phyloP scores from a whole-genome alignment of 2,888 invertebrate genomes.

The Priocnemis perturbator region DNA sequence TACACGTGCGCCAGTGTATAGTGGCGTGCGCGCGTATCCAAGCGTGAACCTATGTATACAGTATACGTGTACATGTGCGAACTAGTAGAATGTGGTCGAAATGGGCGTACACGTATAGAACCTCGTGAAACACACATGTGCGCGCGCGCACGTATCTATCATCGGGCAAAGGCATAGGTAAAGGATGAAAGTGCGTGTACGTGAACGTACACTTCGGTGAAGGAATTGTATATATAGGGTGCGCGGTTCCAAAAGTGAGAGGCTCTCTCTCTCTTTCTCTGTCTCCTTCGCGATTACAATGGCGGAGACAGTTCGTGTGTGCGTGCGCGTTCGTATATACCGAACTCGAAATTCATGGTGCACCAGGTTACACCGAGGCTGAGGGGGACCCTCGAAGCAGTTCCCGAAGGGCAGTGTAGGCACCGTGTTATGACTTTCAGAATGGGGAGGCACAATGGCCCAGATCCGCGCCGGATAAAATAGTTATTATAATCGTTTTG shows the following conservation, averaged over 20 bases:
- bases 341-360: conserved; percentile 57
- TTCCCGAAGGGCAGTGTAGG: conserved; percentile 67
- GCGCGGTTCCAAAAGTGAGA: too few relatives aligned
- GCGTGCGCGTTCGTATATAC: conserved; percentile 12
- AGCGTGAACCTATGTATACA: conserved; percentile 4
- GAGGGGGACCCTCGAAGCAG: conserved; percentile 29
- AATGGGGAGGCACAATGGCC: conserved; percentile 74
- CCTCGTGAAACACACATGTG: neutral
- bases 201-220: too few relatives aligned
- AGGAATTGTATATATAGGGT: too few relatives aligned
- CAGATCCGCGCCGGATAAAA: conserved; percentile 75
- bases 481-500: conserved; percentile 75
- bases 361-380: conserved; percentile 42
- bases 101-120: neutral
- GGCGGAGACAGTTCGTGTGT: neutral
- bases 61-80: conserved; percentile 13
- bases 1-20: conserved; percentile 15
- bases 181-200: conserved; percentile 1
- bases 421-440: conserved; percentile 75
- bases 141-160: neutral
- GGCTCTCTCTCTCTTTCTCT: conserved; percentile 9
- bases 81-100: neutral
- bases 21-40: conserved; percentile 16
- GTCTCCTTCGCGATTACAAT: conserved; percentile 15
- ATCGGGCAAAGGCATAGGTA: too few relatives aligned